A percentile compares a stretch with the other conserved stretches of the same genome.
Evolutionary conservation across 1,140 invertebrate genomes (phyloP).

Genomic region (Caenorhabditis remanei): DNA sequence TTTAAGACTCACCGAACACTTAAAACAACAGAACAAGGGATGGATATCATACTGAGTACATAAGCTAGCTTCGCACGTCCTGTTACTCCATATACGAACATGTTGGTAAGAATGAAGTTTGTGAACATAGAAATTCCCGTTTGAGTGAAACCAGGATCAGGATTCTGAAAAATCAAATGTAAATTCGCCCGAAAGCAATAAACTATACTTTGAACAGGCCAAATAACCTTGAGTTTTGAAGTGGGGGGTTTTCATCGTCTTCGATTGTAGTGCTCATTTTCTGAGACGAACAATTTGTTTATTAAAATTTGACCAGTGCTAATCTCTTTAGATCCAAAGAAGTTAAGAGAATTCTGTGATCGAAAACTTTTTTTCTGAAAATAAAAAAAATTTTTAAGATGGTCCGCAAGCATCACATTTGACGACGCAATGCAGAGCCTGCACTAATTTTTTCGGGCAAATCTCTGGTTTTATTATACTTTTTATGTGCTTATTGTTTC

Average conservation of each 20-base stretch:
- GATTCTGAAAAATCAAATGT: conserved; percentile 57
- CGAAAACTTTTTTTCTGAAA: background rate
- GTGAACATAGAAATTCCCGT: conserved; percentile 62
- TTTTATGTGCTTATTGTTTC: background rate
- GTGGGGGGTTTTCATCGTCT: conserved; percentile 39
- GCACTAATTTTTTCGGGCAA: background rate
- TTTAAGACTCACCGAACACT: conserved; percentile 15
- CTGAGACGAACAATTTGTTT: background rate
- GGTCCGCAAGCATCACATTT: conserved; percentile 7
- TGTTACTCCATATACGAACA: conserved; percentile 66
- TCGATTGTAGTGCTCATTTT: background rate
- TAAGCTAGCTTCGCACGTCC: conserved; percentile 62
- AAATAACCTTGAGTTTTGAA: conserved; percentile 19
- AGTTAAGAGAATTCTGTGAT: background rate
- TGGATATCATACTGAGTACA: conserved; percentile 59
- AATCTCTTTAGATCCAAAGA: no score
- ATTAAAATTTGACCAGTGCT: no score
- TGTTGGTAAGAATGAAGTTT: conserved; percentile 65
- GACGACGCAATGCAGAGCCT: background rate
- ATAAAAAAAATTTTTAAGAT: background rate
- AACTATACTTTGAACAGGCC: conserved; percentile 28
- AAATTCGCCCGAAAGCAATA: background rate
- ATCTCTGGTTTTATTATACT: background rate
- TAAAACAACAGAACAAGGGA: conserved; percentile 59
- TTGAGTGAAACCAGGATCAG: conserved; percentile 65